Conservation (phyloP, 1,140 invertebrate genomes). For the Cyphomyrmex costatus region DNA sequence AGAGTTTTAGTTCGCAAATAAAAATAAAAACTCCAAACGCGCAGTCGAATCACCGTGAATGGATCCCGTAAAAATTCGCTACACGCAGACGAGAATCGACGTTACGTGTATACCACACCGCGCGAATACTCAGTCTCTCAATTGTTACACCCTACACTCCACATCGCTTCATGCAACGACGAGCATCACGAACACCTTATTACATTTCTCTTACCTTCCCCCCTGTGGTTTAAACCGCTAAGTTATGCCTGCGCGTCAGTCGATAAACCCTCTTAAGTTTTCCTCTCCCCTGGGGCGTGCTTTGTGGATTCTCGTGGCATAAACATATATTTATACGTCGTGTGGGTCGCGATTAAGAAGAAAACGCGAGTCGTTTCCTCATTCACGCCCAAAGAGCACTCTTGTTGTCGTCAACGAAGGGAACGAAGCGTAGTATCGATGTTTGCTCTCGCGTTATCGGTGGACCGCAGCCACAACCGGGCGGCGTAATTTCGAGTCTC, state of each 20-base stretch:
- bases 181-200: conserved; percentile 51
- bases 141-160: conserved; percentile 21
- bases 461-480: conserved; percentile 43
- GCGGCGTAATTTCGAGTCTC: conserved; percentile 37
- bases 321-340: neutral
- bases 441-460: conserved; percentile 40
- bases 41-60: neutral
- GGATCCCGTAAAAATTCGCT: neutral
- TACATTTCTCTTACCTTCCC: conserved; percentile 49
- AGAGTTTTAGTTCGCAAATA: neutral
- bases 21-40: neutral
- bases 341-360: conserved; percentile 26
- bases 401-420: neutral
- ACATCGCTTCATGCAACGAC: conserved; percentile 21
- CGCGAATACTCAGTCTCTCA: neutral
- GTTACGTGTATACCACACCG: conserved; percentile 15
- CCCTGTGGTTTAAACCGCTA: conserved; percentile 36
- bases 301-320: neutral
- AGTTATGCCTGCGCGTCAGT: conserved; percentile 38
- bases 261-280: conserved; percentile 53
- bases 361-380: conserved; percentile 7
- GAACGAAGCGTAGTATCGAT: neutral
- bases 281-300: neutral
- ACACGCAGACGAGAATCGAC: neutral
- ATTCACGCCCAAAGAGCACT: conserved; percentile 2